phyloP scores from a whole-genome alignment of 2,113 vertebrate genomes.

The Pollachius pollachius region DNA sequence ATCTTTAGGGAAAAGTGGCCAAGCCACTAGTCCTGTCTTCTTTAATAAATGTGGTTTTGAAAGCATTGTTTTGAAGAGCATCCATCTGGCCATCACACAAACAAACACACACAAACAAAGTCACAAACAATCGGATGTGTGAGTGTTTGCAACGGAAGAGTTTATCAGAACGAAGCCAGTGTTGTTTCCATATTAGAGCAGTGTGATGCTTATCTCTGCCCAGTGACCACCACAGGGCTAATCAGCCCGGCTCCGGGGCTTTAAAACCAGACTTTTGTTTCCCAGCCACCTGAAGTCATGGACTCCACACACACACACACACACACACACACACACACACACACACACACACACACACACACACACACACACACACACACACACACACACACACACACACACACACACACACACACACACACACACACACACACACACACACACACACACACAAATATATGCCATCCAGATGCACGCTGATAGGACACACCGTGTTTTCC shows the following conservation, averaged over 20 bases:
- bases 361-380: constrained; percentile 3
- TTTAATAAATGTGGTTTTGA: too few relatives aligned
- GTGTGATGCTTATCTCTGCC: constrained; percentile 53
- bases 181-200: constrained; percentile 11
- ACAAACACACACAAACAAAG: neutral
- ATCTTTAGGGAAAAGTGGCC: too few relatives aligned
- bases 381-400: neutral
- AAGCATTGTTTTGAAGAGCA: too few relatives aligned
- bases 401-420: constrained; percentile 2
- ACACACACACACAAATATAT: neutral
- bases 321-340: constrained; percentile 2
- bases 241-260: constrained; percentile 10
- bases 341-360: neutral
- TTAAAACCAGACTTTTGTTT: constrained; percentile 44
- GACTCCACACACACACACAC: constrained; percentile 16
- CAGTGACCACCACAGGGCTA: constrained; percentile 24
- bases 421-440: constrained; percentile 1
- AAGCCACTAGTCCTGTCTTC: too few relatives aligned
- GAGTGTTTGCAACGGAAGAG: constrained; percentile 8
- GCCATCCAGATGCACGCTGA: constrained; percentile 5
- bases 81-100: too few relatives aligned
- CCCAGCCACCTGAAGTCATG: constrained; percentile 26
- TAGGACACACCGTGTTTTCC: constrained; percentile 44
- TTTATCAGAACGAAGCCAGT: constrained; percentile 33
- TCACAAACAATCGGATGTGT: neutral